These are phyloP conservation scores for Cebidichthys violaceus DNA, from an alignment of 2,113 vertebrate genomes.

Conservation along the genomic window DNA sequence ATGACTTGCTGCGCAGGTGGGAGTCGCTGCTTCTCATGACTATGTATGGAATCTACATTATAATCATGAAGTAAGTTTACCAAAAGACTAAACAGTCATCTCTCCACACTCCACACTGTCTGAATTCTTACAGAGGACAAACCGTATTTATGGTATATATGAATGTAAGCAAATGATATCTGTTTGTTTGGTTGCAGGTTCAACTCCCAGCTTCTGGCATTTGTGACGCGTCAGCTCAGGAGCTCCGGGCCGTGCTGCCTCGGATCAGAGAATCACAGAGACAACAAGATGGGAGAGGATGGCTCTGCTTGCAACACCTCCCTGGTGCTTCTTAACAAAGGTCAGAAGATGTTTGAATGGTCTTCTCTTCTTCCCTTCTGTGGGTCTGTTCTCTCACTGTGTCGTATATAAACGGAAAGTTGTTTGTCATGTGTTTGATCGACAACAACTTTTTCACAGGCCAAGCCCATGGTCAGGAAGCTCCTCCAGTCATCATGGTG, in stretches of 20 bases:
- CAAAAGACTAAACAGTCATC: neutral
- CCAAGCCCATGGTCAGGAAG: slow-evolving; percentile 68
- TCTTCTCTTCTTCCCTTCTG: neutral
- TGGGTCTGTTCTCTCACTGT: neutral
- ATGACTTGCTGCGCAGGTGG: slow-evolving; percentile 78
- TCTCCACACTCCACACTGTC: neutral
- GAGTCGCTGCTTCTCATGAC: slow-evolving; percentile 83
- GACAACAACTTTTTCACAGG: slow-evolving; percentile 39
- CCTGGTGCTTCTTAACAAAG: slow-evolving; percentile 84
- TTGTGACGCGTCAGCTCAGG: slow-evolving; percentile 64
- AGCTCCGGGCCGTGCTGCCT: slow-evolving; percentile 58
- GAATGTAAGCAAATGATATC: neutral
- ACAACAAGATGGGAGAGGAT: slow-evolving; percentile 75
- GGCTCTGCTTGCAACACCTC: slow-evolving; percentile 77
- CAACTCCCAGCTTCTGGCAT: slow-evolving; percentile 77
- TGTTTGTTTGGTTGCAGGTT: slow-evolving; percentile 74
- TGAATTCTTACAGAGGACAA: neutral
- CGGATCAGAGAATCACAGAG: slow-evolving; percentile 53
- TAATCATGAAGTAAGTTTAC: slow-evolving; percentile 85
- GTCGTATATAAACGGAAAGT: neutral
- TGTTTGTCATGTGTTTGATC: slow-evolving; percentile 6
- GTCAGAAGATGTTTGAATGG: slow-evolving; percentile 22
- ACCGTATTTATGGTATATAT: no score
- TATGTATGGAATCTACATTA: slow-evolving; percentile 85
- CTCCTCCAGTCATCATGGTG: slow-evolving; percentile 83